phyloP scores from a whole-genome alignment of 2,888 invertebrate species.

The Hirtodrosophila histrioides region DNA sequence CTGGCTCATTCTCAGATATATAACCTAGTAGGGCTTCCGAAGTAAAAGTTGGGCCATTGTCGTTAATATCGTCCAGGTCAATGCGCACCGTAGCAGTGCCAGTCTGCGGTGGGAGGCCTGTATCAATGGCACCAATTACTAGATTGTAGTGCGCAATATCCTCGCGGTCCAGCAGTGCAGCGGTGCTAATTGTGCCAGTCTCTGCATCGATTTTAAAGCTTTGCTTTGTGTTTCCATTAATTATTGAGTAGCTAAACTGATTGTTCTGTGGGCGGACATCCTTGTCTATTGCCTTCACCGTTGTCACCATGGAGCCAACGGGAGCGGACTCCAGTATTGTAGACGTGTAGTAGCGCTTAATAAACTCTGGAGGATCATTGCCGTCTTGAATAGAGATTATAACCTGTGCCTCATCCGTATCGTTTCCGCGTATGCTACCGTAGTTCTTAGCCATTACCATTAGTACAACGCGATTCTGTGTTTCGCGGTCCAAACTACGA shows the following conservation, averaged over 20 bases:
- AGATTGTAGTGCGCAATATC: slow-evolving; percentile 90
- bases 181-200: slow-evolving; percentile 92
- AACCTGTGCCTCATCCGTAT: slow-evolving; percentile 97
- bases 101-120: slow-evolving; percentile 94
- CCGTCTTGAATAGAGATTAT: slow-evolving; percentile 97
- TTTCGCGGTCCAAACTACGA: slow-evolving; percentile 92
- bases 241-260: slow-evolving; percentile 95
- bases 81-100: slow-evolving; percentile 94
- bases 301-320: slow-evolving; percentile 89
- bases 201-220: slow-evolving; percentile 95
- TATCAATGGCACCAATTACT: slow-evolving; percentile 94
- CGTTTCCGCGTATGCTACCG: slow-evolving; percentile 96
- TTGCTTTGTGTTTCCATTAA: slow-evolving; percentile 92
- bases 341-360: slow-evolving; percentile 91
- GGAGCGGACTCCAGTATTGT: slow-evolving; percentile 92
- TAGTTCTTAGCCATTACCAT: slow-evolving; percentile 97
- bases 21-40: slow-evolving; percentile 89
- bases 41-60: slow-evolving; percentile 95
- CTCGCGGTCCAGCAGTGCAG: slow-evolving; percentile 92
- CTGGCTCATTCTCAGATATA: slow-evolving; percentile 94
- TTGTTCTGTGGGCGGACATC: slow-evolving; percentile 96
- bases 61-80: slow-evolving; percentile 93
- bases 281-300: slow-evolving; percentile 94
- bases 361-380: slow-evolving; percentile 97
- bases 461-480: slow-evolving; percentile 94